Conservation (phyloP, 2,113 vertebrate genomes). For the Neodon shergylaensis region DNA sequence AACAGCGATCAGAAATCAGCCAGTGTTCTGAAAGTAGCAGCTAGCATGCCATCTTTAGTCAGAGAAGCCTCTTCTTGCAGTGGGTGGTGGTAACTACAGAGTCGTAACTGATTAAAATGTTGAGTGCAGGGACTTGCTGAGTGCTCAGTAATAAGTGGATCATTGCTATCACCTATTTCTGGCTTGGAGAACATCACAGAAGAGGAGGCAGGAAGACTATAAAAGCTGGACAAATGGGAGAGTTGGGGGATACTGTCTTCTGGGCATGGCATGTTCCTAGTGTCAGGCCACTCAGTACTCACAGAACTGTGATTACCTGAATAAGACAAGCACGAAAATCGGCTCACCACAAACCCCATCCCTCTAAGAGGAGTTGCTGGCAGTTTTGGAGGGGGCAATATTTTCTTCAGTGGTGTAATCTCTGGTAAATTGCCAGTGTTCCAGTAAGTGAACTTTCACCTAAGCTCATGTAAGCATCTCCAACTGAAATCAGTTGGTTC, state of each 20-base stretch:
- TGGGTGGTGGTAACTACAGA: not conserved
- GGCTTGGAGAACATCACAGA: not conserved
- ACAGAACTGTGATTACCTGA: not conserved
- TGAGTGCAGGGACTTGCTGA: not conserved
- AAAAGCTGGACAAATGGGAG: not conserved
- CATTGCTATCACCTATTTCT: not conserved
- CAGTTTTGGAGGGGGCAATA: not conserved
- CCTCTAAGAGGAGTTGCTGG: too few relatives aligned
- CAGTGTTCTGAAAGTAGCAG: not conserved
- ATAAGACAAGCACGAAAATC: not conserved
- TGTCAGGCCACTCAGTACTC: too few relatives aligned
- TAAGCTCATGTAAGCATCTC: not conserved
- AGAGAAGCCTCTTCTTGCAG: not conserved
- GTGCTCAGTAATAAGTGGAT: too few relatives aligned
- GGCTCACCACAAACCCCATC: not conserved
- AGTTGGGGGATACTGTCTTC: not conserved
- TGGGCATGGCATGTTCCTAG: rapidly evolving
- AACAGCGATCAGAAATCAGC: not conserved
- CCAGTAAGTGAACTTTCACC: not conserved
- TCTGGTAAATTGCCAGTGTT: not conserved
- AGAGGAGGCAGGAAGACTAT: not conserved
- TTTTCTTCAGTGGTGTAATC: not conserved
- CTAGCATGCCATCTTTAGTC: not conserved
- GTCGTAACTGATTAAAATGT: not conserved
- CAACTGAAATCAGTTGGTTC: not conserved